Evolutionary conservation across 2,797 vertebrate genomes (phyloP).

Genomic region (Labeo calbasu): DNA sequence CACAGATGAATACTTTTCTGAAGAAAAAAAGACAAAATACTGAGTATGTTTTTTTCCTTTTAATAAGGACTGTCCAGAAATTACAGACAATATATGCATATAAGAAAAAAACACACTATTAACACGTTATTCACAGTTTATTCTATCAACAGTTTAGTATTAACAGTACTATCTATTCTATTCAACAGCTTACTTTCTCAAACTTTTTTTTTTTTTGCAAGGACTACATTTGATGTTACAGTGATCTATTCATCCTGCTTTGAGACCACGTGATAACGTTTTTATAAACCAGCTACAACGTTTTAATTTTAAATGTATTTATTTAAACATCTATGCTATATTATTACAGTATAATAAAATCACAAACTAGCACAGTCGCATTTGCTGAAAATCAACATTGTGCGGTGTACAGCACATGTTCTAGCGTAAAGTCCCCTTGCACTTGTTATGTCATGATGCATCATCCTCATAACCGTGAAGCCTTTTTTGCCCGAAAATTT

Average conservation of each 20-base stretch:
- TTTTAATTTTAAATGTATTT: background rate
- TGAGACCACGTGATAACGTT: background rate
- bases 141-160: too few species aligned
- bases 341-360: background rate
- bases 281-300: background rate
- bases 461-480: background rate
- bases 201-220: background rate
- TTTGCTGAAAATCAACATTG: background rate
- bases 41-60: background rate
- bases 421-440: slow-evolving; percentile 1
- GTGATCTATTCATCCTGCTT: background rate
- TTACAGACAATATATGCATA: background rate
- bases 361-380: background rate
- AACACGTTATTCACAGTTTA: background rate
- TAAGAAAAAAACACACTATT: background rate
- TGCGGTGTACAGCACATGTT: slow-evolving; percentile 14
- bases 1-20: too few species aligned
- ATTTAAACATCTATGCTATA: background rate
- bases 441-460: slow-evolving; percentile 29
- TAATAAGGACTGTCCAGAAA: background rate
- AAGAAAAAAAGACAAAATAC: background rate
- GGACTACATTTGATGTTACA: background rate
- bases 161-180: too few species aligned
- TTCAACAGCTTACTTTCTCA: background rate
- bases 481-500: background rate